Evolutionary conservation across 2,888 invertebrate species (phyloP).

Genomic region (Cantharis lateralis): DNA sequence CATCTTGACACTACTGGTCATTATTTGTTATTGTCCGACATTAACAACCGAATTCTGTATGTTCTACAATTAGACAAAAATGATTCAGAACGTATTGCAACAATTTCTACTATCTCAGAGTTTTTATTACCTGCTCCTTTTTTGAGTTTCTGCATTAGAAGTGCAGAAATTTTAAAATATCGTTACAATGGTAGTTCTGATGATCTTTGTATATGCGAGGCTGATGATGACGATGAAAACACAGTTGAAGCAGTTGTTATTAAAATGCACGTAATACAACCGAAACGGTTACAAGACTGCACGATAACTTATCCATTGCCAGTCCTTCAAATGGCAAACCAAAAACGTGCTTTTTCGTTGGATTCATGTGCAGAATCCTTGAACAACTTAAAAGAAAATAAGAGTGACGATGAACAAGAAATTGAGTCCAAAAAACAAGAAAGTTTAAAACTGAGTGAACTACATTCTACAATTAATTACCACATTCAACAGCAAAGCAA

Average conservation of each 20-base stretch:
- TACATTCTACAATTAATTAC: conserved; percentile 51
- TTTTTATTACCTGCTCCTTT: conserved; percentile 87
- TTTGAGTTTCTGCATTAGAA: conserved; percentile 85
- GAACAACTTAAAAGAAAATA: conserved; percentile 29
- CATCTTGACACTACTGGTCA: conserved; percentile 83
- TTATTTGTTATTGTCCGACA: conserved; percentile 87
- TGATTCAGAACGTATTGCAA: conserved; percentile 64
- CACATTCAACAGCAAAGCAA: conserved; percentile 49
- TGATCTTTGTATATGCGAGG: conserved; percentile 61
- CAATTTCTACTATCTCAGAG: conserved; percentile 79
- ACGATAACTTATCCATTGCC: conserved; percentile 50
- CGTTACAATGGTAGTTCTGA: conserved; percentile 58
- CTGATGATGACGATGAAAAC: conserved; percentile 62
- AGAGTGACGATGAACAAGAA: conserved; percentile 37
- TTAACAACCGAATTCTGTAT: conserved; percentile 82
- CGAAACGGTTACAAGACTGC: conserved; percentile 82
- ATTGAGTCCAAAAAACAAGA: conserved; percentile 35
- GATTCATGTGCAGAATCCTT: conserved; percentile 24
- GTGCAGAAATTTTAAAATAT: conserved; percentile 66
- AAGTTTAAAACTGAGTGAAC: conserved; percentile 49
- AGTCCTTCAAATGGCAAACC: conserved; percentile 30
- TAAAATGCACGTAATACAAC: conserved; percentile 80
- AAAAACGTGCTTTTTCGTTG: conserved; percentile 29
- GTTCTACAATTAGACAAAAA: conserved; percentile 75
- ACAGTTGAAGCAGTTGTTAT: conserved; percentile 58